Base-by-base conservation (phyloP, 2,113 vertebrate species). In the Ranitomeya variabilis region DNA sequence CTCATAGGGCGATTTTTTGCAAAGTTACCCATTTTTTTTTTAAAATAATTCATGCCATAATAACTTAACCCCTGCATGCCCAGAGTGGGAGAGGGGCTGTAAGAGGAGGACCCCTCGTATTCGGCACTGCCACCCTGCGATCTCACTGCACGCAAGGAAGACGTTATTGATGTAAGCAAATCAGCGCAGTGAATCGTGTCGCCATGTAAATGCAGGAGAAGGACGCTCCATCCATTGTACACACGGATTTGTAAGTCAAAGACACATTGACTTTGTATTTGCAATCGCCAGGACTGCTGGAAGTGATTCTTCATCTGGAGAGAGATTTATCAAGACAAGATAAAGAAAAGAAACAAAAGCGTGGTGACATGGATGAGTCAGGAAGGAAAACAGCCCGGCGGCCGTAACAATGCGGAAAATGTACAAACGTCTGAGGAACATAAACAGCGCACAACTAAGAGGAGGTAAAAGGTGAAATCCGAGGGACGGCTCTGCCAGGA, bases 151-250 rank as follows among this genome's bases (percentile, higher is more conserved):
- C 26, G 26, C 26, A 31, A 1, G 26, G 26, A 55, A 84, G 73
- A 83, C 55, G 14, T 45, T 80, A 79, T 89, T 85, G 60, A 81
- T 85, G 31, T 85, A 89, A 85, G 87, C 87, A 89, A 85, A 89
- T 85, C 37, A 5, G 18, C 57, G n/a, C 21, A 55, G n/a, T 78
- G 59, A 54, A 78, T 52, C 66, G 57, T 31, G 21, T 60, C 16
- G 62, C 51, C 66, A 83, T 88, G 87, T 74, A 88, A 88, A 88
- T 83, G 71, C 2, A 19, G 66, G 51, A 51, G 69, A 55, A 54
- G 14, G 16, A 57, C 19, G 55, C 8, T 19, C 18, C 45, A 73
- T 11, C 73, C 80, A 62, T 45, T 64, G 74, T 12, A 57, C 64
- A 31, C 77, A 18, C 2, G 81, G 6, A 69, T 89, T 78, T 85